Percentiles rank a stretch among this genome's conserved stretches.
Evolutionary conservation across 2,797 vertebrate genomes (phyloP).

Genomic region (Crax fasciolata): DNA sequence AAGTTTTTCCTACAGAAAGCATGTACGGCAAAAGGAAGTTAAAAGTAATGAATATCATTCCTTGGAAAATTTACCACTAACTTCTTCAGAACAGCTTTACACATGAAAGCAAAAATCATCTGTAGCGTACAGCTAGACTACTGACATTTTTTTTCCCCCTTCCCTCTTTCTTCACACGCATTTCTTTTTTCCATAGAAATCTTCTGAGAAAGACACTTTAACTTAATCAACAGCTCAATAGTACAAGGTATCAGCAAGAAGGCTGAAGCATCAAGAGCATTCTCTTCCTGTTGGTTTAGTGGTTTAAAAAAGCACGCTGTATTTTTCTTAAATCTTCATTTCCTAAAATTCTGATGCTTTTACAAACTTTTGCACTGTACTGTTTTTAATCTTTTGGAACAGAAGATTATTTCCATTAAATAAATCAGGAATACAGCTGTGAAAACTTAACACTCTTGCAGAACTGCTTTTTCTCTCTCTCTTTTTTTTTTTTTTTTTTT

Average conservation of each 20-base stretch:
- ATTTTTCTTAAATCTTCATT: background rate
- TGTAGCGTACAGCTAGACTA: background rate
- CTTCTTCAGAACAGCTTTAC: background rate
- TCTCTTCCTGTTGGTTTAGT: background rate
- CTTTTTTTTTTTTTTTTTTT: too few relatives aligned
- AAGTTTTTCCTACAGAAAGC: background rate
- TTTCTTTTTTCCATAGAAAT: background rate
- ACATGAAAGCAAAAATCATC: background rate
- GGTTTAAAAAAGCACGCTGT: background rate
- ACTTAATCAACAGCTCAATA: background rate
- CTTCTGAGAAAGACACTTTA: background rate
- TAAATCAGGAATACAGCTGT: background rate
- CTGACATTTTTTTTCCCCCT: too few relatives aligned
- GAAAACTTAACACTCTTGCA: background rate
- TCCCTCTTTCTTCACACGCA: background rate
- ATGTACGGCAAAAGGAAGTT: background rate
- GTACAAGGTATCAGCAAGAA: background rate
- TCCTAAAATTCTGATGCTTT: background rate
- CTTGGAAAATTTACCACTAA: background rate
- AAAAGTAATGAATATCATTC: background rate
- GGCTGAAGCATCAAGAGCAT: background rate
- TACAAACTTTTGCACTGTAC: background rate
- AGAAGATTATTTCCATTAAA: background rate
- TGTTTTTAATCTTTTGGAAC: background rate
- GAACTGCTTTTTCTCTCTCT: background rate